Conservation (phyloP, 2,888 invertebrate genomes). For the Oxystoma pomonae region DNA sequence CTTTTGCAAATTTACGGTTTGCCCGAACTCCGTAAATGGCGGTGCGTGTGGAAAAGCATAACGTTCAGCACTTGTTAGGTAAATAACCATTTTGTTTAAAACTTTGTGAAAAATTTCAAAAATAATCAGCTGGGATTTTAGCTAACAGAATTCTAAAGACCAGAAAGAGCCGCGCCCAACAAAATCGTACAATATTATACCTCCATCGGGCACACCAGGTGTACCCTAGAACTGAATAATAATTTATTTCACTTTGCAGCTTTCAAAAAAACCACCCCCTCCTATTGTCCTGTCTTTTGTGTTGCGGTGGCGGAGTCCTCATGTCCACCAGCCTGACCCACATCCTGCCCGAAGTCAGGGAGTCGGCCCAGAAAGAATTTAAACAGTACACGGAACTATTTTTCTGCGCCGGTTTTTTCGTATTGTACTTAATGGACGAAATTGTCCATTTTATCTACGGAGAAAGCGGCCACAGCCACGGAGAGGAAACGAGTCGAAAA, state of each 20-base stretch:
- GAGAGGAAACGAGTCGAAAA: background rate
- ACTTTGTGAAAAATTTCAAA: too few relatives aligned
- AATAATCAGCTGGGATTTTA: too few relatives aligned
- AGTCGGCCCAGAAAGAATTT: slow-evolving; percentile 44
- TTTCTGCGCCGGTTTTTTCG: slow-evolving; percentile 65
- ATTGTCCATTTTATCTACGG: slow-evolving; percentile 64
- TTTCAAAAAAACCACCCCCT: slow-evolving; percentile 58
- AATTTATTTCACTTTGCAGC: background rate
- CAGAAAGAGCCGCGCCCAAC: too few relatives aligned
- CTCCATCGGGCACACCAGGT: too few relatives aligned
- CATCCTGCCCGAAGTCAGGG: slow-evolving; percentile 75
- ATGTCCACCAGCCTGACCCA: slow-evolving; percentile 73
- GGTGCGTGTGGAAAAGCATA: too few relatives aligned
- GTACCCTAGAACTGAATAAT: too few relatives aligned
- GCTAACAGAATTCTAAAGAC: too few relatives aligned
- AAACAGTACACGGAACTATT: slow-evolving; percentile 58
- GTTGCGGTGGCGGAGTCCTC: slow-evolving; percentile 78
- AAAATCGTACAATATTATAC: too few relatives aligned
- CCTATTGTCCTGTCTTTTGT: slow-evolving; percentile 64
- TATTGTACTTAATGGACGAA: slow-evolving; percentile 70
- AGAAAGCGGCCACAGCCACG: slow-evolving; percentile 31
- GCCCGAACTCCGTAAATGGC: too few relatives aligned
- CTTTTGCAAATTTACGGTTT: too few relatives aligned
- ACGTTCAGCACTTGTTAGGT: too few relatives aligned
- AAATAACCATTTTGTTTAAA: too few relatives aligned